Conservation (phyloP, 1,140 invertebrate species). For the Temnothorax longispinosus region DNA sequence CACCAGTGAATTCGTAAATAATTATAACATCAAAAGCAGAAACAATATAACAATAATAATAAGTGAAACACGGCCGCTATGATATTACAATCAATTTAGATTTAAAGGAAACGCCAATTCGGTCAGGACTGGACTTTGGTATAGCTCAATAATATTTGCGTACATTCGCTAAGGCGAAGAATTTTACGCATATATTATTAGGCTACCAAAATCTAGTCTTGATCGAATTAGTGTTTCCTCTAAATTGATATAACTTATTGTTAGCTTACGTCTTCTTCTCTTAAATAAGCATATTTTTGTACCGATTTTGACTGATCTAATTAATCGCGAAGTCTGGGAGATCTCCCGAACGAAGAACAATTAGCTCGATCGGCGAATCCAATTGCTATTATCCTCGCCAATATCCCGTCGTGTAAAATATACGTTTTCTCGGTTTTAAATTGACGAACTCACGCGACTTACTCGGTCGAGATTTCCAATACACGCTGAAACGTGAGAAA, state of each 20-base stretch:
- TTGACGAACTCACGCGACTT: conserved; percentile 8
- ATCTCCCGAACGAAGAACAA: neutral
- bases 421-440: neutral
- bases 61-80: no score
- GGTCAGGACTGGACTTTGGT: no score
- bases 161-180: no score
- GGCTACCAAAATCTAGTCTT: no score
- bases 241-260: neutral
- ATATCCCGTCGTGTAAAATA: neutral
- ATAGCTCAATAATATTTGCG: no score
- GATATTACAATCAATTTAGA: no score
- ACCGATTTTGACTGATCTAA: neutral
- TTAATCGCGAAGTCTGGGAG: neutral
- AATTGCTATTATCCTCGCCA: neutral
- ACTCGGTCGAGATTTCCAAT: neutral
- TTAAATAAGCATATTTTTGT: neutral
- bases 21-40: neutral
- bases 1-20: neutral
- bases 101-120: no score
- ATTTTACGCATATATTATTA: no score
- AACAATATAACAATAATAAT: neutral
- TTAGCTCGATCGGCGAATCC: neutral
- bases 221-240: no score
- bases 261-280: neutral
- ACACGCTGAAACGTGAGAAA: conserved; percentile 6